These are phyloP conservation scores for Rhinichthys osculus DNA, from an alignment of 2,797 vertebrate species.

Conservation along the genomic window DNA sequence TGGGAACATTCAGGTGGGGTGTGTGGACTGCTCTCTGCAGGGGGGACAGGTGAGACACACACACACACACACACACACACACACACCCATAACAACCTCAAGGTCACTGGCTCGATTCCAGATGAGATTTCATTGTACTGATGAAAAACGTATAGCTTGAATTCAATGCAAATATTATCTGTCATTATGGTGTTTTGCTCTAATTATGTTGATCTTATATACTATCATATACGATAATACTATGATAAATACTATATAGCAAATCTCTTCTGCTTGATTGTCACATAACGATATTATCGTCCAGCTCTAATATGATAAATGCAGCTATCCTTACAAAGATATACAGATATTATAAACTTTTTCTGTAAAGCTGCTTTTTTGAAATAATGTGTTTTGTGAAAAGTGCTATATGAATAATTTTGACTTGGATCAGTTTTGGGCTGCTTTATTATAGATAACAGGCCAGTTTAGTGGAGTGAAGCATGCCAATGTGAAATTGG, in stretches of 20 bases:
- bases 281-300: too few species aligned
- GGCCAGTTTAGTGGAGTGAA: neutral
- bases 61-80: neutral
- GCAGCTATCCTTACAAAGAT: too few species aligned
- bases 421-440: too few species aligned
- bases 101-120: neutral
- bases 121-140: neutral
- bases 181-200: neutral
- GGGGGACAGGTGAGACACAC: conserved; percentile 88
- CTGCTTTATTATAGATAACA: neutral
- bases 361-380: too few species aligned
- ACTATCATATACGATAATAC: too few species aligned
- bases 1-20: conserved; percentile 97
- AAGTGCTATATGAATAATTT: too few species aligned
- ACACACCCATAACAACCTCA: neutral
- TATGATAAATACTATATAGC: too few species aligned
- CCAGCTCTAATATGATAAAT: too few species aligned
- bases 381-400: too few species aligned
- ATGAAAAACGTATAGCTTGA: neutral
- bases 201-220: neutral
- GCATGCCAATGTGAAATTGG: neutral
- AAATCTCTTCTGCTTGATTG: too few species aligned
- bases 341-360: too few species aligned
- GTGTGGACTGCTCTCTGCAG: conserved; percentile 93
- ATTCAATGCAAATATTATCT: neutral